Conservation (phyloP, 2,113 vertebrate genomes). For the Hyperoodon ampullatus region DNA sequence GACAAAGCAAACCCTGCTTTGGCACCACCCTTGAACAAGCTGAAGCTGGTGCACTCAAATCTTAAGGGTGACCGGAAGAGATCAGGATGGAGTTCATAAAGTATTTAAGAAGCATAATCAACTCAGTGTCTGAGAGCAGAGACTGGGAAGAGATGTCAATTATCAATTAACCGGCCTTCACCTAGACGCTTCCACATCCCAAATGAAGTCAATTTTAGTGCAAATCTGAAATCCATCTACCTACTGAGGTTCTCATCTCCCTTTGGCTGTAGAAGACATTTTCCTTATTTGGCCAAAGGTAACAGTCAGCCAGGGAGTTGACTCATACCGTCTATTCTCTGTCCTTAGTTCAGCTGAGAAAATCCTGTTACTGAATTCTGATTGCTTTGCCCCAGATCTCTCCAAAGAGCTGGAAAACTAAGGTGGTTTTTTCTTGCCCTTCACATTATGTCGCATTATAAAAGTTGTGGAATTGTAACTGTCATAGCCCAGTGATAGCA, state of each 20-base stretch:
- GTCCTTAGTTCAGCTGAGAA: not conserved
- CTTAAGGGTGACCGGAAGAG: slow-evolving; percentile 95
- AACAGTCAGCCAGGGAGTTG: not conserved
- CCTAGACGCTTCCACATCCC: not conserved
- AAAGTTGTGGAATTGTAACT: not conserved
- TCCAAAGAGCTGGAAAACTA: not conserved
- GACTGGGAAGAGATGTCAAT: slow-evolving; percentile 97
- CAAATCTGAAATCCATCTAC: not conserved
- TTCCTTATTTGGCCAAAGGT: not conserved
- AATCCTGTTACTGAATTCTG: not conserved
- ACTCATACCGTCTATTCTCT: not conserved
- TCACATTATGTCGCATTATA: not conserved
- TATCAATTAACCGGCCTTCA: slow-evolving; percentile 85
- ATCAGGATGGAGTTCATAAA: slow-evolving; percentile 91
- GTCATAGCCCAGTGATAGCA: not conserved
- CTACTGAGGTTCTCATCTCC: not conserved
- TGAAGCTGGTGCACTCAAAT: slow-evolving; percentile 93
- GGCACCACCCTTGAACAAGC: slow-evolving; percentile 89
- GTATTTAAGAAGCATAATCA: slow-evolving; percentile 91
- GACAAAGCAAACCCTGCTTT: slow-evolving; percentile 85
- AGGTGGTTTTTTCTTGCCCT: not conserved
- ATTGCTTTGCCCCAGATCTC: not conserved
- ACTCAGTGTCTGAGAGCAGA: slow-evolving; percentile 91
- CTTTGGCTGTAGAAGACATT: not conserved
- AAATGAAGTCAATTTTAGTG: not conserved